A percentile compares a stretch with the other conserved stretches of the same genome.
phyloP scores from a whole-genome alignment of 2,888 invertebrate species.

The Meteorus cinctellus region DNA sequence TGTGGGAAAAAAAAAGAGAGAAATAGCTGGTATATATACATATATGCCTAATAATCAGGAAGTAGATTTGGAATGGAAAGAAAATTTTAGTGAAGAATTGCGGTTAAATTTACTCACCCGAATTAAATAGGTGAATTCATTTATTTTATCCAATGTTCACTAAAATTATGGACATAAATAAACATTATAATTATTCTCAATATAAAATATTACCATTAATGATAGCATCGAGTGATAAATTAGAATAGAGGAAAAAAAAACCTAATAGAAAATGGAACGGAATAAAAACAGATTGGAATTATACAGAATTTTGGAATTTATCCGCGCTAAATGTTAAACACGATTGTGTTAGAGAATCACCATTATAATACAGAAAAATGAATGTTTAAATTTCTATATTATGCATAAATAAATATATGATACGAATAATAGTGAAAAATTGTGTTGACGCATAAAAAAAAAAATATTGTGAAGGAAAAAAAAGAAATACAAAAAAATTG shows the following conservation, averaged over 20 bases:
- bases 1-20: constrained; percentile 10
- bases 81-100: not conserved
- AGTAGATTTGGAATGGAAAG: not conserved
- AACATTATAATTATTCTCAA: constrained; percentile 28
- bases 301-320: constrained; percentile 41
- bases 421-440: constrained; percentile 58
- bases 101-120: constrained; percentile 38
- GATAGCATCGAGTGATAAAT: constrained; percentile 32
- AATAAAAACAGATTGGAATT: constrained; percentile 41
- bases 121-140: constrained; percentile 40
- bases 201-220: constrained; percentile 12
- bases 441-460: constrained; percentile 56
- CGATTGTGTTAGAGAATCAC: constrained; percentile 58
- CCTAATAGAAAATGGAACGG: constrained; percentile 17
- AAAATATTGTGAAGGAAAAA: constrained; percentile 41
- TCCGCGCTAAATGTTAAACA: constrained; percentile 52
- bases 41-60: not conserved
- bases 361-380: constrained; percentile 56
- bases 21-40: not conserved
- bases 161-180: constrained; percentile 16
- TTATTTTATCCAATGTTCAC: constrained; percentile 38
- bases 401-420: constrained; percentile 45
- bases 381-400: constrained; percentile 59
- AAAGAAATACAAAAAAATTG: constrained; percentile 6
- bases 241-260: constrained; percentile 24